phyloP scores from a whole-genome alignment of 2,113 vertebrate species.

The Romanogobio albipinnatus region DNA sequence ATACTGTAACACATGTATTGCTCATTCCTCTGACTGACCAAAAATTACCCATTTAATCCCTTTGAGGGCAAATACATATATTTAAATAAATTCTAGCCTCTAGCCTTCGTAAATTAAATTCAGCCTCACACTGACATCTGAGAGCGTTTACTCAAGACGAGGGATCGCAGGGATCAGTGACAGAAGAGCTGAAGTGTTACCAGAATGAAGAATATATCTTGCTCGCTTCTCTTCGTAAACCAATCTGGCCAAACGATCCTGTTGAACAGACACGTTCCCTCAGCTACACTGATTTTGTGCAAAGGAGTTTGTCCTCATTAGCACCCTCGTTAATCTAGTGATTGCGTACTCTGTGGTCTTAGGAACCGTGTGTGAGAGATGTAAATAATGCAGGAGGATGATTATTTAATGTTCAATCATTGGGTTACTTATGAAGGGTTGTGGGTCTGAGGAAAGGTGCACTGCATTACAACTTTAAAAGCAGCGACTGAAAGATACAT shows the following conservation, averaged over 20 bases:
- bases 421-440: conserved; percentile 63
- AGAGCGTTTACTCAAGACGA: conserved; percentile 32
- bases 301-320: conserved; percentile 70
- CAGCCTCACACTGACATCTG: conserved; percentile 30
- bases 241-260: conserved; percentile 38
- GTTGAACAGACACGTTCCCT: conserved; percentile 37
- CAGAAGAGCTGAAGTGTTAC: conserved; percentile 39
- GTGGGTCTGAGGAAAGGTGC: conserved; percentile 66
- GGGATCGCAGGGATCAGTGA: conserved; percentile 24
- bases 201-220: conserved; percentile 41
- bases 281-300: conserved; percentile 61
- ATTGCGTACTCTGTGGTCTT: conserved; percentile 69
- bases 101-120: neutral
- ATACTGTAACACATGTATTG: too few species aligned
- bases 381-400: conserved; percentile 64
- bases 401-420: conserved; percentile 71
- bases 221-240: conserved; percentile 41
- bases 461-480: conserved; percentile 66
- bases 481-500: conserved; percentile 50
- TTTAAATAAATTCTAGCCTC: conserved; percentile 4
- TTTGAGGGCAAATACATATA: neutral
- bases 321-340: conserved; percentile 69
- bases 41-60: neutral
- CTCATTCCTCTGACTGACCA: neutral
- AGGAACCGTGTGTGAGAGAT: conserved; percentile 51